Evolutionary conservation across 2,888 invertebrate genomes (phyloP).

Genomic region (Steinernema scapterisci): DNA sequence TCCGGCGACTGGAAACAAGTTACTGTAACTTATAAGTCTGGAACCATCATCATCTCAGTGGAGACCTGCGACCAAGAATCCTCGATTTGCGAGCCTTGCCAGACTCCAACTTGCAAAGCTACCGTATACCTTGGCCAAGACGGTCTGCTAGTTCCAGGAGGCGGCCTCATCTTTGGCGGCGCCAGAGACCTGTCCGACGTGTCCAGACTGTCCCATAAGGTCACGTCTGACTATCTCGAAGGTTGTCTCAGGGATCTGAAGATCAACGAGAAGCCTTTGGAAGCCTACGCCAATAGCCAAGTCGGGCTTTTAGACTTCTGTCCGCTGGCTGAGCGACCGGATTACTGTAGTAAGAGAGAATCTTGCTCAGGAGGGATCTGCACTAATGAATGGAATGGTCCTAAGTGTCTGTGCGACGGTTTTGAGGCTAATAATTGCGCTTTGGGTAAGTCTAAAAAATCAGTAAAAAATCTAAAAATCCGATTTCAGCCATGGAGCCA

Average conservation of each 20-base stretch:
- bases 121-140: conserved; percentile 2
- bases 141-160: background rate
- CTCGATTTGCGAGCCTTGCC: background rate
- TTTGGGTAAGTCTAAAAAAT: background rate
- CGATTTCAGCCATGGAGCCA: conserved; percentile 22
- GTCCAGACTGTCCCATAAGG: background rate
- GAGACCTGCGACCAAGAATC: background rate
- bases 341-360: conserved; percentile 7
- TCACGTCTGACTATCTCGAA: conserved; percentile 10
- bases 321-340: conserved; percentile 21
- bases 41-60: background rate
- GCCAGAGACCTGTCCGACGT: conserved; percentile 9
- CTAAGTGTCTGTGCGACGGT: conserved; percentile 36
- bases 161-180: background rate
- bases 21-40: background rate
- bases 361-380: conserved; percentile 30
- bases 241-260: conserved; percentile 30
- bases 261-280: conserved; percentile 14
- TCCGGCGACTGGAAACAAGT: background rate
- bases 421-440: conserved; percentile 33
- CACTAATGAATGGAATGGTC: conserved; percentile 32
- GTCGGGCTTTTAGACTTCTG: conserved; percentile 28
- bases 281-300: background rate
- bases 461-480: background rate
- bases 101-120: background rate